phyloP scores from a whole-genome alignment of 2,888 invertebrate species.

The Morpho helenor region DNA sequence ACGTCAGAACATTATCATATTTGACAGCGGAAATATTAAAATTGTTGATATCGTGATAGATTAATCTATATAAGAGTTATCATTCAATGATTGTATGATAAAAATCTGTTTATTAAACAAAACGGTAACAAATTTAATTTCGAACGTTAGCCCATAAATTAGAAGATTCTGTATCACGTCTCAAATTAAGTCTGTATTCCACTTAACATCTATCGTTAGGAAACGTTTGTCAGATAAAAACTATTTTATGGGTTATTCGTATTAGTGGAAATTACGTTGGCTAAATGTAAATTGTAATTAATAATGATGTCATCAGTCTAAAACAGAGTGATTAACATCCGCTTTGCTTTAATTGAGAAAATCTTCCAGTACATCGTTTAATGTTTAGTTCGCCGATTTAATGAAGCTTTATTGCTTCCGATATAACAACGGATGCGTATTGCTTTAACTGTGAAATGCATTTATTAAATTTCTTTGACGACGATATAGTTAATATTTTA shows the following conservation, averaged over 20 bases:
- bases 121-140: no score
- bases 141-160: no score
- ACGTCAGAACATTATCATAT: conserved; percentile 6
- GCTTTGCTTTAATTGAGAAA: conserved; percentile 1
- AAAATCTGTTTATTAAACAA: no score
- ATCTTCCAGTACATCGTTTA: conserved; percentile 3
- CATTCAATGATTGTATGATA: no score
- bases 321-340: conserved; percentile 6
- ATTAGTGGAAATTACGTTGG: conserved; percentile 26
- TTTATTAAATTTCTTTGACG: neutral
- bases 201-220: neutral
- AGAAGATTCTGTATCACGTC: no score
- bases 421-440: conserved; percentile 1
- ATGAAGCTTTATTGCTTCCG: neutral
- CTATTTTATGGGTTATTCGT: conserved; percentile 10
- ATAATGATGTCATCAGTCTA: conserved; percentile 19
- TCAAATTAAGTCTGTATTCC: neutral
- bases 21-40: conserved; percentile 9
- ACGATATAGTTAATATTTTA: no score
- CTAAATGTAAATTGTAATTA: conserved; percentile 25
- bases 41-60: neutral
- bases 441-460: neutral
- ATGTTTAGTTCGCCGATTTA: neutral
- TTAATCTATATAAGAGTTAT: conserved; percentile 1
- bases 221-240: conserved; percentile 1